These are phyloP conservation scores for Drosophila grimshawi DNA, from an alignment of 1,140 invertebrate species.

Conservation along the genomic window DNA sequence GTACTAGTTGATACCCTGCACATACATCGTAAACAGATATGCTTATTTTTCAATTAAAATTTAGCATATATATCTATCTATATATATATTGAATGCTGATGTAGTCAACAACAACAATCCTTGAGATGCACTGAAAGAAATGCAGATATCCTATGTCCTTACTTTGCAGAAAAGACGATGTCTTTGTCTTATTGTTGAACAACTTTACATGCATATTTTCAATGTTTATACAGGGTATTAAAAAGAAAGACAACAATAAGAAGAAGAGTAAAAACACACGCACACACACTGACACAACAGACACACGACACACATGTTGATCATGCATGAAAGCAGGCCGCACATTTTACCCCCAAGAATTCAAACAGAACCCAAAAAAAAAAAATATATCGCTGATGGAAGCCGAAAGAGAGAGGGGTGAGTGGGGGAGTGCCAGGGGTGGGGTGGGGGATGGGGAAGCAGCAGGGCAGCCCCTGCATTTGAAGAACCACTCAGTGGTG, in stretches of 20 bases:
- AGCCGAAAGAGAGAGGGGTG: conserved; percentile 5
- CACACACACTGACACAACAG: conserved; percentile 9
- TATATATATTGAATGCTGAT: too few species aligned
- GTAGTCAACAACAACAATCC: too few species aligned
- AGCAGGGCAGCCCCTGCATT: conserved; percentile 6
- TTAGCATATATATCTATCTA: neutral
- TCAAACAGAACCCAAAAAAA: conserved; percentile 26
- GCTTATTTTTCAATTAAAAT: too few species aligned
- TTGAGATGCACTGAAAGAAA: too few species aligned
- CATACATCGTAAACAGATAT: too few species aligned
- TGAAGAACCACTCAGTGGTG: conserved; percentile 2
- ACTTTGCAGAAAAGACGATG: neutral
- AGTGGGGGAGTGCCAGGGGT: neutral
- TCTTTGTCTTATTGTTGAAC: neutral
- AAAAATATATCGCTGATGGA: conserved; percentile 14
- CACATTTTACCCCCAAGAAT: conserved; percentile 30
- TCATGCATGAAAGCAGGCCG: conserved; percentile 49
- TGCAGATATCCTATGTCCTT: too few species aligned
- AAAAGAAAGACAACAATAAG: conserved; percentile 10
- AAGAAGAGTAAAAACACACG: conserved; percentile 29
- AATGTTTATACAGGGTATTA: neutral
- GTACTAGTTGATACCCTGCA: conserved; percentile 1
- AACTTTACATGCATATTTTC: neutral
- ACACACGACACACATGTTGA: conserved; percentile 43
- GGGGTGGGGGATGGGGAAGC: neutral